These are phyloP conservation scores for Poecilia gillii DNA, from an alignment of 2,797 vertebrate species.

Conservation along the genomic window DNA sequence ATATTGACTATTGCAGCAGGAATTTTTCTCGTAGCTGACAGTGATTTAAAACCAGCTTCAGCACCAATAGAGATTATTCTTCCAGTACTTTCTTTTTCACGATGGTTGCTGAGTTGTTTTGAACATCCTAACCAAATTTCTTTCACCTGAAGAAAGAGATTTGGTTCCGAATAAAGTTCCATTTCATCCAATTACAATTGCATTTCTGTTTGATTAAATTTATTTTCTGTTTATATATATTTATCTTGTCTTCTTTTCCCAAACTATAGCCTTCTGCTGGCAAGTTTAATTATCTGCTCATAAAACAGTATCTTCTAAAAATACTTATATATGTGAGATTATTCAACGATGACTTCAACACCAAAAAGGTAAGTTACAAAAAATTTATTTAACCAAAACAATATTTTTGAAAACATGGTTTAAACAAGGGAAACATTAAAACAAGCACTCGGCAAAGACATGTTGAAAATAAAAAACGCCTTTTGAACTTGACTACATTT, in stretches of 20 bases:
- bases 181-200: background rate
- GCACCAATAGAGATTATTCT: background rate
- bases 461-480: slow-evolving; percentile 43
- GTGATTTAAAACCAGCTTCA: background rate
- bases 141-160: background rate
- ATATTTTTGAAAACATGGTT: slow-evolving; percentile 62
- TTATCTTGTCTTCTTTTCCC: background rate
- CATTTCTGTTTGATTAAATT: background rate
- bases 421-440: slow-evolving; percentile 70
- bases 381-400: slow-evolving; percentile 78
- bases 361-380: slow-evolving; percentile 73
- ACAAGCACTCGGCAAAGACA: slow-evolving; percentile 52
- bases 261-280: slow-evolving; percentile 46
- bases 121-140: background rate
- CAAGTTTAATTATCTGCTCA: slow-evolving; percentile 1
- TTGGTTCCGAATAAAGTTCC: background rate
- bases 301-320: background rate
- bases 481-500: slow-evolving; percentile 47
- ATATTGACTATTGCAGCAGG: background rate
- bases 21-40: background rate
- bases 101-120: background rate
- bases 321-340: background rate
- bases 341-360: slow-evolving; percentile 25
- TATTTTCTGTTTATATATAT: background rate
- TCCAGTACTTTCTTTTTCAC: too few species aligned